These are phyloP conservation scores for Lobophora halterata DNA, from an alignment of 2,888 invertebrate genomes.

Conservation along the genomic window DNA sequence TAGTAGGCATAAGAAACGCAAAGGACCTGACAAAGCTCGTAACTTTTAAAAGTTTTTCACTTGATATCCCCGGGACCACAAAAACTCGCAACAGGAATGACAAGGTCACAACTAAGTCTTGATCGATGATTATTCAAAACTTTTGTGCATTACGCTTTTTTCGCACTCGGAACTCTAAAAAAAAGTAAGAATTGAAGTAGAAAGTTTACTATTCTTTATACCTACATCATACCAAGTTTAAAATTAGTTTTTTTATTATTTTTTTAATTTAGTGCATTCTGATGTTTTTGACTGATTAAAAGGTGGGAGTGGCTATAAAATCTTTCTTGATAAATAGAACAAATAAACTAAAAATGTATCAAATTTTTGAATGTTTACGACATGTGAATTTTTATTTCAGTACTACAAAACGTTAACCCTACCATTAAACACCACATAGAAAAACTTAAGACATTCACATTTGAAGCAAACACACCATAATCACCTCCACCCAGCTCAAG, in stretches of 20 bases:
- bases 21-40: constrained; percentile 25
- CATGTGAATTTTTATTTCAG: constrained; percentile 1
- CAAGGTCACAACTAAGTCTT: constrained; percentile 2
- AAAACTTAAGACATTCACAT: constrained; percentile 10
- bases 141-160: neutral
- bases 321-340: no score
- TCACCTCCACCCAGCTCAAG: constrained; percentile 10
- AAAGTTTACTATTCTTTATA: no score
- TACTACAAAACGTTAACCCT: neutral
- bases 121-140: neutral
- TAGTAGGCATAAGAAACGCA: constrained; percentile 26
- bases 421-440: neutral
- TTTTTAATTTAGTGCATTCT: no score
- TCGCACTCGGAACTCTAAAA: no score
- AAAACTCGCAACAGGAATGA: constrained; percentile 30
- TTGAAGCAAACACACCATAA: constrained; percentile 3
- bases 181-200: no score
- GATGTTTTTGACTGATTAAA: no score
- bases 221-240: no score
- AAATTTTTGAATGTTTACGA: neutral
- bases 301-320: no score
- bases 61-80: constrained; percentile 25
- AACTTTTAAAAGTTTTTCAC: constrained; percentile 31
- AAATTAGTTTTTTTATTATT: no score
- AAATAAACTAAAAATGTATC: no score